Percentiles rank a stretch among this genome's conserved stretches.
These are phyloP conservation scores for Archips xylosteana DNA, from an alignment of 2,888 invertebrate genomes.

Conservation along the genomic window DNA sequence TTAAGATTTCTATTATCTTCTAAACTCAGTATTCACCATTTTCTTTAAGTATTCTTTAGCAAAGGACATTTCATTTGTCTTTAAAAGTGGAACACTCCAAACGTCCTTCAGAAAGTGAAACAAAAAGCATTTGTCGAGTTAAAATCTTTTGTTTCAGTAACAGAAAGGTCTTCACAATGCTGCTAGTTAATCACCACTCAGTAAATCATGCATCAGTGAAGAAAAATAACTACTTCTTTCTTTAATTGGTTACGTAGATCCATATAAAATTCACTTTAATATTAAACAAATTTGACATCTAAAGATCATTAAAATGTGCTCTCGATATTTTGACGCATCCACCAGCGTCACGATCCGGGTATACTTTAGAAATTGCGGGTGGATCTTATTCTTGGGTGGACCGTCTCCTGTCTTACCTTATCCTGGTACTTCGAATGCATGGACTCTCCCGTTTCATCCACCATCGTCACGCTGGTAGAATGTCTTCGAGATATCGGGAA, in stretches of 20 bases:
- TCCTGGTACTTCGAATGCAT: too few relatives aligned
- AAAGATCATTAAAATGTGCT: too few relatives aligned
- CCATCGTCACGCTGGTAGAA: too few relatives aligned
- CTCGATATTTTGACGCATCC: too few relatives aligned
- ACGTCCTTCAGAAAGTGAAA: constrained; percentile 12
- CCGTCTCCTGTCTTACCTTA: too few relatives aligned
- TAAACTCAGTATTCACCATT: not conserved
- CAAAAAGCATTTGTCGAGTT: constrained; percentile 22
- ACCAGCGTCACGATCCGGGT: too few relatives aligned
- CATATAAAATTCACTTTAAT: too few relatives aligned
- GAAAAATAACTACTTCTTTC: not conserved
- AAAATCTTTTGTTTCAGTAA: constrained; percentile 9
- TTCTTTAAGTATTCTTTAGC: not conserved
- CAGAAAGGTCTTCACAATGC: constrained; percentile 6
- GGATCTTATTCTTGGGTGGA: too few relatives aligned
- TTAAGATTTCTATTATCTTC: not conserved
- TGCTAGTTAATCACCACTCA: not conserved
- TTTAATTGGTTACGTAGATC: not conserved
- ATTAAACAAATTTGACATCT: too few relatives aligned
- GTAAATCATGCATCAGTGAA: not conserved
- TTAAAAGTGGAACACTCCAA: constrained; percentile 16
- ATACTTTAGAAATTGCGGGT: too few relatives aligned
- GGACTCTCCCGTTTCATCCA: too few relatives aligned
- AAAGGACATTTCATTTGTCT: constrained; percentile 5
- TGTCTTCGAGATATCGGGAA: too few relatives aligned